These are phyloP conservation scores for Peromyscus leucopus DNA, from an alignment of 2,113 vertebrate genomes.

Conservation along the genomic window DNA sequence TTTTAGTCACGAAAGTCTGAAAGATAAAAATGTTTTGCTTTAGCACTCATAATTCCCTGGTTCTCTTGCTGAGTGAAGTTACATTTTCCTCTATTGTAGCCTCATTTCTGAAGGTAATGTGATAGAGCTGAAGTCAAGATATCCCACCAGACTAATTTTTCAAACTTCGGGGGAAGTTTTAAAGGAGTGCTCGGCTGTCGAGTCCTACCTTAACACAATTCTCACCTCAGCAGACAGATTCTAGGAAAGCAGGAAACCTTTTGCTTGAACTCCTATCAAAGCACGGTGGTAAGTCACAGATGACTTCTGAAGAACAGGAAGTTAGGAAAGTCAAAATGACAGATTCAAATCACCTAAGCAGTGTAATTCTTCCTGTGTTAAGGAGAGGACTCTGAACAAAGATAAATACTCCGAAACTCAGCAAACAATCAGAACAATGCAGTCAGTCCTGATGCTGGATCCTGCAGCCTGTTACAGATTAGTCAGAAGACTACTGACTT, in stretches of 20 bases:
- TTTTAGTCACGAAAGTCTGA: neutral
- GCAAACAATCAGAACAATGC: neutral
- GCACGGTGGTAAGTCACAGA: neutral
- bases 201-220: neutral
- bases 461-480: neutral
- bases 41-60: neutral
- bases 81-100: neutral
- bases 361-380: neutral
- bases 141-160: neutral
- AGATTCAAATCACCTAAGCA: neutral
- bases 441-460: too few relatives aligned
- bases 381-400: neutral
- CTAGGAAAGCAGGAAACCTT: neutral
- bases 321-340: slow-evolving; percentile 15
- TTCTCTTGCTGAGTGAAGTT: neutral
- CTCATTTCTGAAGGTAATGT: neutral
- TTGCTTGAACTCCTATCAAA: neutral
- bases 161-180: neutral
- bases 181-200: neutral
- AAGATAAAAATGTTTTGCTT: neutral
- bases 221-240: neutral
- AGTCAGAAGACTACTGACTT: neutral
- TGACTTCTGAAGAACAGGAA: neutral
- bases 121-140: neutral
- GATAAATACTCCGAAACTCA: neutral